Evolutionary conservation across 2,113 vertebrate species (phyloP).

Genomic region (Tetrao urogallus): DNA sequence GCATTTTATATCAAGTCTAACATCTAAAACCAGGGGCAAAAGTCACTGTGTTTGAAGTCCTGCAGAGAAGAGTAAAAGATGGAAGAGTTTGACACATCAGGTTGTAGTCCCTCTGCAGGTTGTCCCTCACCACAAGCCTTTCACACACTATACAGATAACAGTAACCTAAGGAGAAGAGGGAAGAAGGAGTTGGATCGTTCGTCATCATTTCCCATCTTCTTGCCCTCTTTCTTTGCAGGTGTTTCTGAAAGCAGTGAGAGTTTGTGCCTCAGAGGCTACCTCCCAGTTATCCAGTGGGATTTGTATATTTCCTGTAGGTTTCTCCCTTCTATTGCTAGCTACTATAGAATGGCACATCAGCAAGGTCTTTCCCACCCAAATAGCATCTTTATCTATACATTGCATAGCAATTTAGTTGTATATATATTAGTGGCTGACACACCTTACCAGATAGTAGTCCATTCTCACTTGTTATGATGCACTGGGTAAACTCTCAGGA

Average conservation of each 20-base stretch:
- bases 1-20: background rate
- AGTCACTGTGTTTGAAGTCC: background rate
- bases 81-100: background rate
- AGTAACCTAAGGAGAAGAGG: background rate
- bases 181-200: background rate
- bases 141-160: background rate
- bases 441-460: background rate
- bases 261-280: background rate
- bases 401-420: background rate
- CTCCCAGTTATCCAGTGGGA: background rate
- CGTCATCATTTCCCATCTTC: background rate
- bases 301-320: accelerated
- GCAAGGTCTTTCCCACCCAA: background rate
- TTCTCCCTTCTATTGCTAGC: background rate
- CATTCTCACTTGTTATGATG: background rate
- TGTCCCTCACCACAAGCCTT: background rate
- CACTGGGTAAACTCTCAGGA: background rate
- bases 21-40: background rate
- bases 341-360: background rate
- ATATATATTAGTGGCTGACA: background rate
- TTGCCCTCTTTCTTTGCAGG: background rate
- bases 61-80: background rate
- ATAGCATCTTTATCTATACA: background rate
- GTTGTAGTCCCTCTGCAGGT: background rate
- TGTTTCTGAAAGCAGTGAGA: background rate